Evolutionary conservation across 2,113 vertebrate species (phyloP).

Genomic region (Crotalus tigris): DNA sequence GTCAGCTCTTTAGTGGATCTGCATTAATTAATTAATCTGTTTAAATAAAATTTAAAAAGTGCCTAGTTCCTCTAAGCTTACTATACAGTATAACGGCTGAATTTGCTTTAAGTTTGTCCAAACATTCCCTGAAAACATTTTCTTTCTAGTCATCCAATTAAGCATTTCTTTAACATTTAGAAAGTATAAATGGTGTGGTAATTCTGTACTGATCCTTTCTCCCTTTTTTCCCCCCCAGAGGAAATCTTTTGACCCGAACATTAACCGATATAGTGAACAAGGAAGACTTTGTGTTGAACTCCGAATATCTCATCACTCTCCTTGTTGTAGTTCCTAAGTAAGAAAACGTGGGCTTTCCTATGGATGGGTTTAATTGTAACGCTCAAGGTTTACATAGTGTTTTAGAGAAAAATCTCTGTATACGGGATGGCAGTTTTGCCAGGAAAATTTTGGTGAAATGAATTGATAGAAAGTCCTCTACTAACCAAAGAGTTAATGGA

Average conservation of each 20-base stretch:
- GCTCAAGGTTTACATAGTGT: neutral
- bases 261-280: conserved; percentile 83
- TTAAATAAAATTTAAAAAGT: neutral
- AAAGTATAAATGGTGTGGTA: neutral
- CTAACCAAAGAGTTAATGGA: neutral
- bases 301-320: conserved; percentile 91
- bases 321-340: conserved; percentile 90
- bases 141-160: neutral
- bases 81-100: neutral
- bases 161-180: neutral
- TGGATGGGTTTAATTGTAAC: neutral
- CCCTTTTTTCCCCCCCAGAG: conserved; percentile 63
- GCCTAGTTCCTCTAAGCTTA: neutral
- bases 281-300: conserved; percentile 90
- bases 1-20: neutral
- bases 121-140: neutral
- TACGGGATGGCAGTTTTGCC: neutral
- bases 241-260: conserved; percentile 81
- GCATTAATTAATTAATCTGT: neutral
- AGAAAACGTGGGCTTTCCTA: conserved; percentile 39
- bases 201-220: neutral
- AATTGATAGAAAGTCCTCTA: neutral
- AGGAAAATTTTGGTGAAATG: neutral
- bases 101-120: neutral
- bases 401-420: neutral